These are phyloP conservation scores for Nebria salina DNA, from an alignment of 2,888 invertebrate genomes.

Conservation along the genomic window DNA sequence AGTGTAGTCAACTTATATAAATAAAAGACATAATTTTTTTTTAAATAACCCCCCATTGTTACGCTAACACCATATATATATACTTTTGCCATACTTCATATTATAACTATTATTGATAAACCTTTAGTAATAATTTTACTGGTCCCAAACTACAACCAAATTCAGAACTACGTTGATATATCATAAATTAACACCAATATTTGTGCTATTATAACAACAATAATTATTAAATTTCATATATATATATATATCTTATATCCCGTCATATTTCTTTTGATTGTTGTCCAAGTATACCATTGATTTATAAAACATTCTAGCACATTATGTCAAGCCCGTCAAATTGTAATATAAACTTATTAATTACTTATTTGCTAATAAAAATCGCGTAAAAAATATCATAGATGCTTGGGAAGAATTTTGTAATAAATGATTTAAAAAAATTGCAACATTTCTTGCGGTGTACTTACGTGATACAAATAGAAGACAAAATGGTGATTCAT, in stretches of 20 bases:
- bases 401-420: not conserved
- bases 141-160: conserved; percentile 33
- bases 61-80: not conserved
- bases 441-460: conserved; percentile 17
- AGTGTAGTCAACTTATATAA: too few species aligned
- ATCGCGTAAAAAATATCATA: not conserved
- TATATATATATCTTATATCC: not conserved
- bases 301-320: not conserved
- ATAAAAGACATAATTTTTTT: too few species aligned
- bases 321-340: not conserved
- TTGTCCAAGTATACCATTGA: not conserved
- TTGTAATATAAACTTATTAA: not conserved
- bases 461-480: conserved; percentile 32
- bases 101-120: not conserved
- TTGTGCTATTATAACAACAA: not conserved
- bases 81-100: not conserved
- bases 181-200: not conserved
- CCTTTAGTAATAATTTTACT: conserved; percentile 24
- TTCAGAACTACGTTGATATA: not conserved
- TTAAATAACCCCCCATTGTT: too few species aligned
- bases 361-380: not conserved
- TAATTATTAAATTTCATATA: too few species aligned
- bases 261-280: not conserved
- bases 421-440: not conserved
- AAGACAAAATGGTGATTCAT: conserved; percentile 43